Percentiles rank a stretch among this genome's conserved stretches.
phyloP scores from a whole-genome alignment of 2,888 invertebrate species.

The Drosophila flavopinicola region DNA sequence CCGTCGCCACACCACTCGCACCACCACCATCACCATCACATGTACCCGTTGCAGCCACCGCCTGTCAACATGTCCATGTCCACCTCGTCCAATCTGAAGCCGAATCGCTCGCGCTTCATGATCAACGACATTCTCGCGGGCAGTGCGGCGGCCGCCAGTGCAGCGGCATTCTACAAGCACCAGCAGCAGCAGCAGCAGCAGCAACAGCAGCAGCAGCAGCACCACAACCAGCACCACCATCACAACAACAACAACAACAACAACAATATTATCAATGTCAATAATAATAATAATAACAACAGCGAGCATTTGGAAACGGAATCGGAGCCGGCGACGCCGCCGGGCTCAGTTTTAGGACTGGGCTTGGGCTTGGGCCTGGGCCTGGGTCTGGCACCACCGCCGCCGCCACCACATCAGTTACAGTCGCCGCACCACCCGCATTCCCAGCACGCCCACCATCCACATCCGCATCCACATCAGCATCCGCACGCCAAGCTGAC shows the following conservation, averaged over 20 bases:
- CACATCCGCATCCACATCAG: constrained; percentile 49
- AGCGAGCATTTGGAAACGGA: constrained; percentile 45
- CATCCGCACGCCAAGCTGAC: constrained; percentile 70
- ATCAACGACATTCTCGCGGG: constrained; percentile 82
- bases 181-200: constrained; percentile 64
- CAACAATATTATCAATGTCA: constrained; percentile 36
- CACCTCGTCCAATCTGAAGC: constrained; percentile 78
- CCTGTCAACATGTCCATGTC: constrained; percentile 66
- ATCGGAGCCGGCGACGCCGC: constrained; percentile 23
- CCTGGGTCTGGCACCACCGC: constrained; percentile 47
- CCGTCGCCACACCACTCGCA: constrained; percentile 53
- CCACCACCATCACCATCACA: constrained; percentile 48
- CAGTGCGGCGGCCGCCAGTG: constrained; percentile 81
- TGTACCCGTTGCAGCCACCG: constrained; percentile 52
- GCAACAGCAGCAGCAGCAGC: no score
- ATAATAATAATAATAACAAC: constrained; percentile 35
- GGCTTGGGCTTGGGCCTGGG: no score
- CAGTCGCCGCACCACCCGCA: constrained; percentile 48
- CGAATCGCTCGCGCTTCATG: constrained; percentile 83
- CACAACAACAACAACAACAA: constrained; percentile 43
- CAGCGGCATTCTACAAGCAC: constrained; percentile 80
- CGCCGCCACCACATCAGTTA: constrained; percentile 29
- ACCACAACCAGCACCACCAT: constrained; percentile 36
- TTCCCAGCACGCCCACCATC: constrained; percentile 53
- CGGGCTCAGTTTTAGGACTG: constrained; percentile 19